Conservation (phyloP, 1,140 invertebrate species). For the Monomorium pharaonis region DNA sequence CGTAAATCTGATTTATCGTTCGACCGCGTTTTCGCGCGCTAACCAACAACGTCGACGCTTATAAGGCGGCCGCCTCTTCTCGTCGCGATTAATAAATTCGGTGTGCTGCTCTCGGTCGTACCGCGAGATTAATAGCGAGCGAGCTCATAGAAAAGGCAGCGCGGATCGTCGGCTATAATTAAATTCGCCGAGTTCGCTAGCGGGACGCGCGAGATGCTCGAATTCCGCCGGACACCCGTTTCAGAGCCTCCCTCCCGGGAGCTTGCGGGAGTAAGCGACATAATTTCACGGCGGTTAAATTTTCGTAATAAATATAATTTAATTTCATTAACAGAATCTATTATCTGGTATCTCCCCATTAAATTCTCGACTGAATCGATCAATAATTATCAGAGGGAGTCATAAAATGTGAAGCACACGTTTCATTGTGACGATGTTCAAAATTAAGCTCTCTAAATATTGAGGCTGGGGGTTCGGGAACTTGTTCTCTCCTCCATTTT, state of each 20-base stretch:
- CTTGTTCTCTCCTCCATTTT: neutral
- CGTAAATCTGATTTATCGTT: conserved; percentile 51
- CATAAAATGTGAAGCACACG: neutral
- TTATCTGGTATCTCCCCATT: neutral
- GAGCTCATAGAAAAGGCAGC: conserved; percentile 37
- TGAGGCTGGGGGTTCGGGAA: neutral
- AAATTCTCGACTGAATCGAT: neutral
- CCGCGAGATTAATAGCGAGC: conserved; percentile 37
- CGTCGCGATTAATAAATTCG: conserved; percentile 49
- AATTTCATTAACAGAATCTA: neutral
- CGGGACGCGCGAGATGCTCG: neutral
- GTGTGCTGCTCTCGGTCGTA: conserved; percentile 1
- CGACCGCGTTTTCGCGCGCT: conserved; percentile 31
- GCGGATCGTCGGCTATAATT: conserved; percentile 13
- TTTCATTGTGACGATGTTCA: neutral
- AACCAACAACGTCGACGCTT: conserved; percentile 42
- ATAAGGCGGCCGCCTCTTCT: conserved; percentile 32
- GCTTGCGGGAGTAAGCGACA: neutral
- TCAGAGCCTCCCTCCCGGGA: neutral
- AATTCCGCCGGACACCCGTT: neutral
- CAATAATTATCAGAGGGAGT: neutral
- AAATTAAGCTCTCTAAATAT: neutral
- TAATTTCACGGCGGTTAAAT: conserved; percentile 9
- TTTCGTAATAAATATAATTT: conserved; percentile 16
- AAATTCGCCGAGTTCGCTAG: neutral